Conservation (phyloP, 2,888 invertebrate genomes). For the Luffia ferchaultella region DNA sequence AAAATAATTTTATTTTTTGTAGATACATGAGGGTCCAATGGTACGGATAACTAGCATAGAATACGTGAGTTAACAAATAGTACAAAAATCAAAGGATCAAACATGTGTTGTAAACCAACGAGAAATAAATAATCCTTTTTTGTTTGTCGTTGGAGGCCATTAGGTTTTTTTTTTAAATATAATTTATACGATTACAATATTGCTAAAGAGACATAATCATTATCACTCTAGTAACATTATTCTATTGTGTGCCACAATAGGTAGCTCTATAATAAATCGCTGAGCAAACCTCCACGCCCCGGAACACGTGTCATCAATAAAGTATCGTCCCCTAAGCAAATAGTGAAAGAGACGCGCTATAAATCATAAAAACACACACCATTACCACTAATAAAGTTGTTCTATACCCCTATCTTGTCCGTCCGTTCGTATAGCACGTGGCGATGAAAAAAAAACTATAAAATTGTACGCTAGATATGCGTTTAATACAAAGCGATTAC, state of each 20-base stretch:
- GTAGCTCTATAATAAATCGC: neutral
- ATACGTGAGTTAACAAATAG: too few relatives aligned
- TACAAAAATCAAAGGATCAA: too few relatives aligned
- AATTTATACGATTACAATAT: too few relatives aligned
- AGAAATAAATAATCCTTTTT: too few relatives aligned
- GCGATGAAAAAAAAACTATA: constrained; percentile 31
- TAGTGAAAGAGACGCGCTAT: constrained; percentile 58
- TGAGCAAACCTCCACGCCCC: constrained; percentile 2
- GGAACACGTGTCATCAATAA: constrained; percentile 53
- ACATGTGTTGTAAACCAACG: too few relatives aligned
- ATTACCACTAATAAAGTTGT: constrained; percentile 61
- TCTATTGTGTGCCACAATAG: neutral
- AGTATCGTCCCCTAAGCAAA: constrained; percentile 39
- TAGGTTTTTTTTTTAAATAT: too few relatives aligned
- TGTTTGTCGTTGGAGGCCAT: too few relatives aligned
- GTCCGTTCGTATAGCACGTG: constrained; percentile 39
- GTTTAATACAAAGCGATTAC: constrained; percentile 27
- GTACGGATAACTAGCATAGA: too few relatives aligned
- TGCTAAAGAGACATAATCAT: neutral
- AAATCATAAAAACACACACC: constrained; percentile 54
- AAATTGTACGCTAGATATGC: constrained; percentile 42
- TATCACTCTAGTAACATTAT: neutral
- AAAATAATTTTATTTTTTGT: too few relatives aligned
- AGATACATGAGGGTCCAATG: too few relatives aligned
- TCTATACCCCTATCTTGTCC: constrained; percentile 59